phyloP scores from a whole-genome alignment of 2,888 invertebrate genomes.

The Anodontia alba region DNA sequence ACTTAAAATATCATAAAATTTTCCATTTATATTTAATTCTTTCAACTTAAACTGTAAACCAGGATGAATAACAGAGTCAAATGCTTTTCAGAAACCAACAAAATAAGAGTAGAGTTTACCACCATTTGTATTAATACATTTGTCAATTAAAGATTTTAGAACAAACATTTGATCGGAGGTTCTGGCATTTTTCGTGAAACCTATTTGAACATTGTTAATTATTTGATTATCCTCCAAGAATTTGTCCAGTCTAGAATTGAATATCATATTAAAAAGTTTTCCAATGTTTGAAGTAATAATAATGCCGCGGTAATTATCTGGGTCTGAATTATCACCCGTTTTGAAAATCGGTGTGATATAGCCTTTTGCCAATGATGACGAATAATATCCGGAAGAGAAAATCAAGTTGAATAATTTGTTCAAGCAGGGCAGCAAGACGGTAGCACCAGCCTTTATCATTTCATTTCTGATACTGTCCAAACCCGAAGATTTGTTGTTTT shows the following conservation, averaged over 20 bases:
- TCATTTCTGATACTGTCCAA: conserved; percentile 7
- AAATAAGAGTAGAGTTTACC: too few species aligned
- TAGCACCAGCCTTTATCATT: not conserved
- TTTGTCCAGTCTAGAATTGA: conserved; percentile 22
- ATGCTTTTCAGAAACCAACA: conserved; percentile 43
- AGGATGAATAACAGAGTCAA: conserved; percentile 39
- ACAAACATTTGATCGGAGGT: conserved; percentile 36
- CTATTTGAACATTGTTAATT: too few species aligned
- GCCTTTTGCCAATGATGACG: conserved; percentile 14
- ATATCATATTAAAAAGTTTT: conserved; percentile 38
- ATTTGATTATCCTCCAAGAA: too few species aligned
- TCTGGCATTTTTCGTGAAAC: too few species aligned
- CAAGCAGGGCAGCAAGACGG: not conserved
- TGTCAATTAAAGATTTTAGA: conserved; percentile 35
- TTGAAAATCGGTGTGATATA: conserved; percentile 14
- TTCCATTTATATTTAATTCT: too few species aligned
- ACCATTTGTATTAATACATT: too few species aligned
- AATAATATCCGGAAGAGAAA: conserved; percentile 11
- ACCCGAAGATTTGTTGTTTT: conserved; percentile 8
- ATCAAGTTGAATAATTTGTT: conserved; percentile 28
- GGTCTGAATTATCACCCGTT: conserved; percentile 19
- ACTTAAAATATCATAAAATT: too few species aligned
- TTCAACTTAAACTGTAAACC: too few species aligned
- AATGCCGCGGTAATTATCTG: conserved; percentile 35
- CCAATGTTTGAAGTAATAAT: conserved; percentile 22